These are phyloP conservation scores for Eupithecia dodoneata DNA, from an alignment of 2,888 invertebrate species.

Conservation along the genomic window DNA sequence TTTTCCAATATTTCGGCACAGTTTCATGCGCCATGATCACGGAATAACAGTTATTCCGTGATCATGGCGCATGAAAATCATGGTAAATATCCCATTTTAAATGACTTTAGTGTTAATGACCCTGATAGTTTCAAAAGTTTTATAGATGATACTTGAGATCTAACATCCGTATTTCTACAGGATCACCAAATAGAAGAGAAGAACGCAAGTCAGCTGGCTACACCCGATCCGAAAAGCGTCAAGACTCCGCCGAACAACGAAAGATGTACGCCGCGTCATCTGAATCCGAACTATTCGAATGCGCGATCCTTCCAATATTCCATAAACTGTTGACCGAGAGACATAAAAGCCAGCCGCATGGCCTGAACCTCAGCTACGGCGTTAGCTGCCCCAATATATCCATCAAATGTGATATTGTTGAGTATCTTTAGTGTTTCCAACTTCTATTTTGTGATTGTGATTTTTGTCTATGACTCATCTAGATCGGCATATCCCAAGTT, in stretches of 20 bases:
- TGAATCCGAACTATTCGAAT: slow-evolving; percentile 92
- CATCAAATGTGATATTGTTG: slow-evolving; percentile 97
- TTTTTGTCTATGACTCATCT: neutral
- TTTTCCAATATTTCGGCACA: no score
- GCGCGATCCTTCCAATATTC: slow-evolving; percentile 95
- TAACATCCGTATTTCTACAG: slow-evolving; percentile 46
- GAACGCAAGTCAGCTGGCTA: slow-evolving; percentile 82
- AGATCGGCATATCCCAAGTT: neutral
- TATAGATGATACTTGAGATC: no score
- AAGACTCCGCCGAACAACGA: slow-evolving; percentile 70
- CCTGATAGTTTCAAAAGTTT: no score
- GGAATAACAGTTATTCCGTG: no score
- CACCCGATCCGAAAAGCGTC: slow-evolving; percentile 75
- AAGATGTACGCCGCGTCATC: slow-evolving; percentile 91
- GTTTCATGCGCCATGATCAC: no score
- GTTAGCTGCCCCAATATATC: slow-evolving; percentile 97
- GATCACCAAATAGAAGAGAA: slow-evolving; percentile 71
- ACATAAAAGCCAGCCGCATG: slow-evolving; percentile 88
- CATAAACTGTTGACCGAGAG: slow-evolving; percentile 94
- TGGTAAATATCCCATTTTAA: no score
- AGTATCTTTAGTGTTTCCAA: slow-evolving; percentile 85
- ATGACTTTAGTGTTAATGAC: no score
- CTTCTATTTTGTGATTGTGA: slow-evolving; percentile 11
- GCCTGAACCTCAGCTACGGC: slow-evolving; percentile 88
- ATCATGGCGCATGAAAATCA: no score